These are phyloP conservation scores for Vollenhovia emeryi DNA, from an alignment of 1,140 invertebrate species.

Conservation along the genomic window DNA sequence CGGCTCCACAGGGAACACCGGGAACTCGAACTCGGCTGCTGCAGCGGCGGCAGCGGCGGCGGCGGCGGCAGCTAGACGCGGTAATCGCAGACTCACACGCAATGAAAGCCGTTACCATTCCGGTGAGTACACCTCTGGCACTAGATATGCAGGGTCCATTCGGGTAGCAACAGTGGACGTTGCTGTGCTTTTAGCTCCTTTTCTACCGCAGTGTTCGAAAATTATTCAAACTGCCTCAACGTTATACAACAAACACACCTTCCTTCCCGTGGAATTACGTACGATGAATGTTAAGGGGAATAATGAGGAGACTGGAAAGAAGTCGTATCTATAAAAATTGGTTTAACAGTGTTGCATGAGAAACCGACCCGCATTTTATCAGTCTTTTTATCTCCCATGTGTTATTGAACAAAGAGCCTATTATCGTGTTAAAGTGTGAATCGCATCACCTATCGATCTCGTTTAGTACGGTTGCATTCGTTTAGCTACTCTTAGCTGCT, in stretches of 20 bases:
- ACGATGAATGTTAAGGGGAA: not conserved
- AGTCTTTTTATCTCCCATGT: not conserved
- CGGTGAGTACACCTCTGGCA: conserved; percentile 88
- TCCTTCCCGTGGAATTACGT: not conserved
- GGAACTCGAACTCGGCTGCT: conserved; percentile 84
- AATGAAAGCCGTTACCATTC: conserved; percentile 98
- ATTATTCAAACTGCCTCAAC: not conserved
- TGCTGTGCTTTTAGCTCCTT: not conserved
- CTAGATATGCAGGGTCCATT: not conserved
- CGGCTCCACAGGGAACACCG: conserved; percentile 85
- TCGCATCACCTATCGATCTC: not conserved
- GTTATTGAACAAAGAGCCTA: not conserved
- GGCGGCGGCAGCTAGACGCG: conserved; percentile 87
- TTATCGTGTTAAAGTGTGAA: not conserved
- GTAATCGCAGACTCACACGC: conserved; percentile 94
- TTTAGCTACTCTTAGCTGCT: not conserved
- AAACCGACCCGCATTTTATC: not conserved
- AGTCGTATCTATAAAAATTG: not conserved
- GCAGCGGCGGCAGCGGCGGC: conserved; percentile 33
- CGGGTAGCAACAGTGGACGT: not conserved
- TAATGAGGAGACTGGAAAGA: not conserved
- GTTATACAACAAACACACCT: not conserved
- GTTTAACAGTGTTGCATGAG: not conserved
- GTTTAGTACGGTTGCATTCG: not conserved
- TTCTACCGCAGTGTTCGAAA: not conserved